Evolutionary conservation across 1,140 invertebrate species (phyloP).

Genomic region (Eurosta solidaginis): DNA sequence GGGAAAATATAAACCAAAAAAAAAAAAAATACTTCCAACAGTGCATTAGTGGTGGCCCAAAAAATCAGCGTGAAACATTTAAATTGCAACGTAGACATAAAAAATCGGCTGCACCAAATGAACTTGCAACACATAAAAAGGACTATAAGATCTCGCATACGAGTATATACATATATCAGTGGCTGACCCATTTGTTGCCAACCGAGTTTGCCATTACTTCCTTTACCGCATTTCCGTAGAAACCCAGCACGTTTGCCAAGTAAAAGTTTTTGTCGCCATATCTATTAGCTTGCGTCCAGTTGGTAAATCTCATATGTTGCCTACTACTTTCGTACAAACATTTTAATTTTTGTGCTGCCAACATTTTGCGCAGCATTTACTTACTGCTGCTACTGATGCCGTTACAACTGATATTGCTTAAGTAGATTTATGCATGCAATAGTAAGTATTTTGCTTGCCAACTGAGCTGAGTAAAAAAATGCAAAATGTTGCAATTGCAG

Average conservation of each 20-base stretch:
- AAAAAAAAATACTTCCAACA: background rate
- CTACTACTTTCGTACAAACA: background rate
- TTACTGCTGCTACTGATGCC: too few species aligned
- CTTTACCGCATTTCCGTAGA: background rate
- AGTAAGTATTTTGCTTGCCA: background rate
- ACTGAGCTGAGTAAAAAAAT: background rate
- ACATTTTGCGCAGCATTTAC: background rate
- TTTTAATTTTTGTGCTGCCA: background rate
- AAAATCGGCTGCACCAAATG: background rate
- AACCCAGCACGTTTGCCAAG: background rate
- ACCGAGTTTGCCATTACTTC: background rate
- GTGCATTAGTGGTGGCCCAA: background rate
- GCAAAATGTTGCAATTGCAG: background rate
- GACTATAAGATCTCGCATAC: background rate
- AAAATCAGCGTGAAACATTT: slow-evolving; percentile 9
- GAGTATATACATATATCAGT: background rate
- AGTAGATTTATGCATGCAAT: background rate
- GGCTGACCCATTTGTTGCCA: background rate
- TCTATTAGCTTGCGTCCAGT: background rate
- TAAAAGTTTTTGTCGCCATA: background rate
- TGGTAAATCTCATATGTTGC: background rate
- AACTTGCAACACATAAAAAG: background rate
- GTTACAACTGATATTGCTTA: too few species aligned
- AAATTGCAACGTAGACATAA: background rate
- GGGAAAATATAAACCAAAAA: background rate